Conservation (phyloP, 2,797 vertebrate species). For the Xenentodon cancila region DNA sequence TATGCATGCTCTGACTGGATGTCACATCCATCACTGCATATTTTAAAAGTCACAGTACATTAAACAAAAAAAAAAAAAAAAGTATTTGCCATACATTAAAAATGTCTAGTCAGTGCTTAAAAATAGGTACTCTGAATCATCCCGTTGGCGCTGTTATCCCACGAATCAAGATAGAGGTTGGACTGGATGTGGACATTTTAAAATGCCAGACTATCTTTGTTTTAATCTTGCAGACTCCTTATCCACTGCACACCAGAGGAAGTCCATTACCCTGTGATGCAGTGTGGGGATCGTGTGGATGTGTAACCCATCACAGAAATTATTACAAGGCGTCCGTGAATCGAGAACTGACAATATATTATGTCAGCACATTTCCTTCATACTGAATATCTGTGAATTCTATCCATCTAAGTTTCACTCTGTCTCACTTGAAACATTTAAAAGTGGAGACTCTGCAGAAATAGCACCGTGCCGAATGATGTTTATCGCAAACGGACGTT, state of each 20-base stretch:
- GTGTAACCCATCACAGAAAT: conserved; percentile 66
- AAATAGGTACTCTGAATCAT: conserved; percentile 64
- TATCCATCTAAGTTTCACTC: conserved; percentile 69
- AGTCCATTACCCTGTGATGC: conserved; percentile 63
- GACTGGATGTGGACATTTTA: conserved; percentile 57
- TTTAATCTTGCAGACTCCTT: conserved; percentile 51
- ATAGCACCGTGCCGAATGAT: conserved; percentile 55
- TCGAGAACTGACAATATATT: conserved; percentile 54
- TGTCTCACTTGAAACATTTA: conserved; percentile 66
- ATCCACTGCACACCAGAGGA: conserved; percentile 47
- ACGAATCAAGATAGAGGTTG: conserved; percentile 36
- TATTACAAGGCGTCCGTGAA: conserved; percentile 51
- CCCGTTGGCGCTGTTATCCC: conserved; percentile 54
- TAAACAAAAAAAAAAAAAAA: conserved; percentile 45
- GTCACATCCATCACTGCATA: conserved; percentile 71
- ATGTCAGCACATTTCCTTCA: conserved; percentile 75
- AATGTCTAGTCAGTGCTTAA: conserved; percentile 46
- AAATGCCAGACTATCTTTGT: conserved; percentile 57
- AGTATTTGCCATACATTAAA: conserved; percentile 52
- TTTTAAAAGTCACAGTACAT: conserved; percentile 63
- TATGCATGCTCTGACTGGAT: conserved; percentile 44
- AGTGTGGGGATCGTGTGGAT: conserved; percentile 34
- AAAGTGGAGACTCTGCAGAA: conserved; percentile 74
- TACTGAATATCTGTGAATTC: conserved; percentile 51
- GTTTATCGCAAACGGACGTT: conserved; percentile 62